Evolutionary conservation across 2,113 vertebrate species (phyloP).

Genomic region (Desmodus rotundus): DNA sequence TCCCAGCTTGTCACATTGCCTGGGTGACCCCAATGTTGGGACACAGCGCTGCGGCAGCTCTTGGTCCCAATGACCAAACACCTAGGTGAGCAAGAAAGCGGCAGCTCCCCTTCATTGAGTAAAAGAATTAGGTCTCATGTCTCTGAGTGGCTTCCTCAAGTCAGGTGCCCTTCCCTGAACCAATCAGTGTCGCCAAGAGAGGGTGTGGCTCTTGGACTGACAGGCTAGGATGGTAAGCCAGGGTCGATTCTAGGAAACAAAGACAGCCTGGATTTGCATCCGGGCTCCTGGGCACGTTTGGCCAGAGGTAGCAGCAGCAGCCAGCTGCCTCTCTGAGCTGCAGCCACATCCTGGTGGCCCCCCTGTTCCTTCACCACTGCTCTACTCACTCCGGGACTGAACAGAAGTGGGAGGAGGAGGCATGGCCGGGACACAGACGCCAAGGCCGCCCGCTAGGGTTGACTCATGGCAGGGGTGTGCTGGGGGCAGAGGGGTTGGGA

Average conservation of each 20-base stretch:
- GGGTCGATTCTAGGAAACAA: not conserved
- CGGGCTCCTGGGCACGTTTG: not conserved
- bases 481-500: not conserved
- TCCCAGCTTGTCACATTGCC: not conserved
- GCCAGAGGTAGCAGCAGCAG: rapidly evolving
- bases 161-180: too few relatives aligned
- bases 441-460: not conserved
- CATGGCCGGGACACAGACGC: not conserved
- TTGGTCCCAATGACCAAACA: not conserved
- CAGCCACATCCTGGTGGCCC: rapidly evolving
- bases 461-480: too few relatives aligned
- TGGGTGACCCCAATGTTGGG: not conserved
- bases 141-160: not conserved
- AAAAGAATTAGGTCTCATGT: not conserved
- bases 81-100: not conserved
- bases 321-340: not conserved
- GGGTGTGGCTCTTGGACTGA: not conserved
- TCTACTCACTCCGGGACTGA: too few relatives aligned
- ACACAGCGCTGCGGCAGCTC: not conserved
- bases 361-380: too few relatives aligned
- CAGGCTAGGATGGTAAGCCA: not conserved
- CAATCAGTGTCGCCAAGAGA: rapidly evolving
- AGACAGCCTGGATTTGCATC: not conserved
- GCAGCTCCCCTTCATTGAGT: not conserved
- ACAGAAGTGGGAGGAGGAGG: not conserved